These are phyloP conservation scores for Henricia sp. DNA, from an alignment of 53 echinoderm and acorn worm genomes.

Conservation along the genomic window DNA sequence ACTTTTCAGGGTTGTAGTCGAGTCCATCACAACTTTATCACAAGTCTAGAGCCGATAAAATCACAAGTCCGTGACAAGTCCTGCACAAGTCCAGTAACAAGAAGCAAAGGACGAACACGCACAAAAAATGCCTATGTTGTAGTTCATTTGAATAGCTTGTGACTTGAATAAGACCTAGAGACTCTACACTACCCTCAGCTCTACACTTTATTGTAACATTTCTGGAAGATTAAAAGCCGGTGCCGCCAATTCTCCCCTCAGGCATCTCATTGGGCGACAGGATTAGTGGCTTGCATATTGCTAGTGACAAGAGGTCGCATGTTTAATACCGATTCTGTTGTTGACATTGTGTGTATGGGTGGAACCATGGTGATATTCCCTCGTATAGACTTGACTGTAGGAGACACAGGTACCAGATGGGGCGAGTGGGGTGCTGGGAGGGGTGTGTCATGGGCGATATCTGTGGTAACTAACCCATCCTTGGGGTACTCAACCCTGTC, in stretches of 20 bases:
- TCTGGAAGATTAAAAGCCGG: constrained; percentile 20
- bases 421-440: background rate
- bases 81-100: no score
- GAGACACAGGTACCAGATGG: constrained; percentile 10
- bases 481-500: background rate
- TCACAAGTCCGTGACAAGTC: no score
- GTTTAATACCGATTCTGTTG: constrained; percentile 32
- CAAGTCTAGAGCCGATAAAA: no score
- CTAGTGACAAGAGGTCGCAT: constrained; percentile 33
- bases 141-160: no score
- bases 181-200: no score
- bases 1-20: background rate
- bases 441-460: background rate
- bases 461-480: background rate
- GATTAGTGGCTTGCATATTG: constrained; percentile 56
- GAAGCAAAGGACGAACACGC: no score
- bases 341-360: constrained; percentile 13
- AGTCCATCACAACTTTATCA: no score
- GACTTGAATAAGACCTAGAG: no score
- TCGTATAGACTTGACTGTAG: constrained; percentile 35
- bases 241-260: background rate
- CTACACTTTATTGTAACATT: background rate
- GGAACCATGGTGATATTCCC: constrained; percentile 37
- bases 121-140: no score
- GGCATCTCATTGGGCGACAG: constrained; percentile 24